These are phyloP conservation scores for Arizona elegans DNA, from an alignment of 2,113 vertebrate genomes.

Conservation along the genomic window DNA sequence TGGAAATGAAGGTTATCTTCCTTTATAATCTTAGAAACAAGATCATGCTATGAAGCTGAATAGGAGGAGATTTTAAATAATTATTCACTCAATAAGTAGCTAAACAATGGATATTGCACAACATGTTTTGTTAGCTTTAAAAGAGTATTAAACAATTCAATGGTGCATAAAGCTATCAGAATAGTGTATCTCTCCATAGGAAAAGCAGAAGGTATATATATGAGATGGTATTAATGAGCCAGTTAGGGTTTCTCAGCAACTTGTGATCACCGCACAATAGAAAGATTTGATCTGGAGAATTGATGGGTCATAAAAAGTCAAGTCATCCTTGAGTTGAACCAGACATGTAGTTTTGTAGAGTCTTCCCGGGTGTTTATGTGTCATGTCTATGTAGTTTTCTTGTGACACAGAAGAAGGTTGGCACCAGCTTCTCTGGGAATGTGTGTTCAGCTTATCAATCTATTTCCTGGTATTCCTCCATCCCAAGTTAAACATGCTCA, in stretches of 20 bases:
- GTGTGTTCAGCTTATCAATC: background rate
- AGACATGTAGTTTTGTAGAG: background rate
- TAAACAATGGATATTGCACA: background rate
- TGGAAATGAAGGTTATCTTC: background rate
- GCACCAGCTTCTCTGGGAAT: background rate
- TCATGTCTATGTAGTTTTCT: background rate
- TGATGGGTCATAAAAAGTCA: background rate
- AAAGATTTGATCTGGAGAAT: background rate
- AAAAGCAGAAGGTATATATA: too few species aligned
- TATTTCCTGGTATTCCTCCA: background rate
- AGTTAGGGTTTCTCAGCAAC: too few species aligned
- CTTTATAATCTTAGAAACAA: background rate
- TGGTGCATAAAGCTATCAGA: too few species aligned
- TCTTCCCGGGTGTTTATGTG: background rate
- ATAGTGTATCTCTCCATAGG: too few species aligned
- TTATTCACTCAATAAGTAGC: background rate
- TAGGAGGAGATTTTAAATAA: background rate
- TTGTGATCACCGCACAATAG: background rate
- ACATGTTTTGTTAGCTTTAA: background rate
- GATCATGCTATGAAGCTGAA: background rate
- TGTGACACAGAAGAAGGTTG: background rate
- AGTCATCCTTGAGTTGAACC: background rate
- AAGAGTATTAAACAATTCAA: background rate
- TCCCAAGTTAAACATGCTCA: background rate
- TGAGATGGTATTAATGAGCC: too few species aligned